phyloP scores from a whole-genome alignment of 1,140 invertebrate genomes.

The Gryllus bimaculatus region DNA sequence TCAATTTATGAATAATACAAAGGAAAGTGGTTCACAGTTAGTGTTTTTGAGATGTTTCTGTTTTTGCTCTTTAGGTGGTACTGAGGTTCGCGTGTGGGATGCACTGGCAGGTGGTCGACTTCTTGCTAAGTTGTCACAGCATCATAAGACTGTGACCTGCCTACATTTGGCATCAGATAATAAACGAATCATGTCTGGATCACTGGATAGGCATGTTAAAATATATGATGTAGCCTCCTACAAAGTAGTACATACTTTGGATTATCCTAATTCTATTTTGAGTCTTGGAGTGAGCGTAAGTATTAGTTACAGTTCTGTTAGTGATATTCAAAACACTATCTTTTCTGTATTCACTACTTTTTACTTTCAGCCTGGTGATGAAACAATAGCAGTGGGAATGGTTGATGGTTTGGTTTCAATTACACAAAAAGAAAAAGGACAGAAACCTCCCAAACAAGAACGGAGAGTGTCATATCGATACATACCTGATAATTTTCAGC shows the following conservation, averaged over 20 bases:
- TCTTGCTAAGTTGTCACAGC: slow-evolving; percentile 65
- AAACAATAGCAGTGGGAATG: slow-evolving; percentile 80
- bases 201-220: slow-evolving; percentile 89
- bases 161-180: slow-evolving; percentile 68
- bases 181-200: slow-evolving; percentile 75
- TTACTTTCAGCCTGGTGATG: slow-evolving; percentile 58
- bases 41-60: background rate
- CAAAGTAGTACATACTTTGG: slow-evolving; percentile 77
- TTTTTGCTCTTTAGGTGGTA: slow-evolving; percentile 54
- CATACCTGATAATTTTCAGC: slow-evolving; percentile 37
- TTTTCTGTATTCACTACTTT: background rate
- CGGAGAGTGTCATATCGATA: slow-evolving; percentile 38
- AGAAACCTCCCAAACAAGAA: slow-evolving; percentile 28
- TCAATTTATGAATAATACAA: too few relatives aligned
- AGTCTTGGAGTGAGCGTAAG: slow-evolving; percentile 71
- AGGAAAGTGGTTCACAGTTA: too few relatives aligned
- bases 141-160: slow-evolving; percentile 91
- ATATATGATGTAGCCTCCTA: slow-evolving; percentile 83
- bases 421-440: slow-evolving; percentile 56
- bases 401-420: slow-evolving; percentile 86
- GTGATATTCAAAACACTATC: background rate
- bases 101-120: slow-evolving; percentile 74
- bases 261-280: slow-evolving; percentile 83
- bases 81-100: slow-evolving; percentile 90
- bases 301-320: slow-evolving; percentile 21